These are phyloP conservation scores for Hypomecis punctinalis DNA, from an alignment of 2,888 invertebrate species.

Conservation along the genomic window DNA sequence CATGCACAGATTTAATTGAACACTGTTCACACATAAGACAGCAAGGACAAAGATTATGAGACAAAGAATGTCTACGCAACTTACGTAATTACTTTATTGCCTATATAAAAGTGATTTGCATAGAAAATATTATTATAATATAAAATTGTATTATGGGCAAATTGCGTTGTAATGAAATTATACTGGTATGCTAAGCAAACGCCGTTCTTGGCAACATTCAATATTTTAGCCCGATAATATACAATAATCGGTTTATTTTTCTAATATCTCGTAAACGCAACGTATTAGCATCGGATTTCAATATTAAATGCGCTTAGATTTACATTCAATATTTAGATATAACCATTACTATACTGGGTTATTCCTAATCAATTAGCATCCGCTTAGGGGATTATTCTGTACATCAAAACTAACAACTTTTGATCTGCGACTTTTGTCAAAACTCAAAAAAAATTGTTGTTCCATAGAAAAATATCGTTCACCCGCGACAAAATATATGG, in stretches of 20 bases:
- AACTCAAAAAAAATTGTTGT: too few relatives aligned
- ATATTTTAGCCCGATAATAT: slow-evolving; percentile 7
- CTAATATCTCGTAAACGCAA: too few relatives aligned
- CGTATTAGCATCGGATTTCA: too few relatives aligned
- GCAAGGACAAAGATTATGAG: slow-evolving; percentile 31
- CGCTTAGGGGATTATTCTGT: too few relatives aligned
- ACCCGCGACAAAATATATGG: too few relatives aligned
- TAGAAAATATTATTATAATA: slow-evolving; percentile 35
- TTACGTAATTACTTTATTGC: slow-evolving; percentile 34
- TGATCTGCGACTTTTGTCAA: too few relatives aligned
- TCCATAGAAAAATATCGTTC: too few relatives aligned
- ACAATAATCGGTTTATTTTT: neutral
- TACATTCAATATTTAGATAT: too few relatives aligned
- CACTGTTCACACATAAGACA: slow-evolving; percentile 20
- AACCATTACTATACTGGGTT: too few relatives aligned
- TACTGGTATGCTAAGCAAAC: slow-evolving; percentile 27
- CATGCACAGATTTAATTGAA: slow-evolving; percentile 20
- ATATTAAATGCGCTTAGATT: too few relatives aligned
- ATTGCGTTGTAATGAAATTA: slow-evolving; percentile 36
- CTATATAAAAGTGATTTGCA: slow-evolving; percentile 29
- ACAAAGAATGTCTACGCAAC: slow-evolving; percentile 31
- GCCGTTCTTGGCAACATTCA: slow-evolving; percentile 22
- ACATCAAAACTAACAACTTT: too few relatives aligned
- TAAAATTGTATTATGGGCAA: slow-evolving; percentile 23
- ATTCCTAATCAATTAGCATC: too few relatives aligned